A percentile compares a stretch with the other conserved stretches of the same genome.
phyloP scores from a whole-genome alignment of 2,888 invertebrate species.

The Hymenopus coronatus region DNA sequence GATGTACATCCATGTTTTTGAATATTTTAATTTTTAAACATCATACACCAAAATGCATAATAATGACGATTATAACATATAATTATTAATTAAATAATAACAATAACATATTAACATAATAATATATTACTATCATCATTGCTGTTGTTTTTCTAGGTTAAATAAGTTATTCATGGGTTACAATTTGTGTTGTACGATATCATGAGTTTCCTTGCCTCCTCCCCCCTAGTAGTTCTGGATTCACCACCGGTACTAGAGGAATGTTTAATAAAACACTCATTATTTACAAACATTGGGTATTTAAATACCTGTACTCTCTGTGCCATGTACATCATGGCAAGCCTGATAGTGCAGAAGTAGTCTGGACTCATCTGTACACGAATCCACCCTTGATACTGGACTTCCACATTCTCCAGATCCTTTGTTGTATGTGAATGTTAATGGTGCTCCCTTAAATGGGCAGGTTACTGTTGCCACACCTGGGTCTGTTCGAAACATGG shows the following conservation, averaged over 20 bases:
- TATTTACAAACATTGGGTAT: neutral
- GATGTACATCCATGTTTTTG: too few species aligned
- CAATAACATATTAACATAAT: too few species aligned
- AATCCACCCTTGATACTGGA: constrained; percentile 88
- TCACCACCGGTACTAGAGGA: neutral
- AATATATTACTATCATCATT: too few species aligned
- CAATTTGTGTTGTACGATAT: too few species aligned
- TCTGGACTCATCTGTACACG: constrained; percentile 89
- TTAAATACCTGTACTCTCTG: constrained; percentile 78
- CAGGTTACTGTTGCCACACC: constrained; percentile 81
- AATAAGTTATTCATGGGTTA: too few species aligned
- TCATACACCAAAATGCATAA: too few species aligned
- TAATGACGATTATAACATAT: too few species aligned
- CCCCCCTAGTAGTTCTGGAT: too few species aligned
- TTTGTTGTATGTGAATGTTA: constrained; percentile 78
- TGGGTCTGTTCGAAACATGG: constrained; percentile 79
- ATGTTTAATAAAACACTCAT: neutral
- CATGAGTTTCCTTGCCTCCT: too few species aligned
- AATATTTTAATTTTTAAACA: too few species aligned
- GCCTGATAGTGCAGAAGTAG: constrained; percentile 89
- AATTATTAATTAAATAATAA: too few species aligned
- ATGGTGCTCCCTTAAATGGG: constrained; percentile 84
- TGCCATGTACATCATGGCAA: constrained; percentile 85
- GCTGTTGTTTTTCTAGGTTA: too few species aligned
- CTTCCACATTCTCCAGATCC: constrained; percentile 86